Evolutionary conservation across 2,888 invertebrate species (phyloP), one percentile per base, ranked within the genome.

Genomic region (Mimas tiliae): DNA sequence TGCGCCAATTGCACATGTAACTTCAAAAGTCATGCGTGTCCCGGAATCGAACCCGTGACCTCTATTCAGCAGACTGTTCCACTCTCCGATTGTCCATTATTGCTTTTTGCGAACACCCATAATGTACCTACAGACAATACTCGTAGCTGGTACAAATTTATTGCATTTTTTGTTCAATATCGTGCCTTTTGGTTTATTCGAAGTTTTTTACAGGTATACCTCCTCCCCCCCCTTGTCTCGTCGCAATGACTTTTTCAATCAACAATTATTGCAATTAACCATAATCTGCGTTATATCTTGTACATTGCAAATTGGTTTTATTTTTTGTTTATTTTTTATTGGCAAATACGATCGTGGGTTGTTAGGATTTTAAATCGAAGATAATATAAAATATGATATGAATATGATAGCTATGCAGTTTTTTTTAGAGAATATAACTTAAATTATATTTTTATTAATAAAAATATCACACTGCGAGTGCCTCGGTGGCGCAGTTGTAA

Each of bases 221-320:
- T 1, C 14, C 0, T 16, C 27, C 38, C 16, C 9, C 55, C 11
- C 19, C 19, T 4, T 9, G 38, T 0, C 16, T 1, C 58, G 6
- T 76, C 75, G 76, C 74, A 75, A 78, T 79, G 76, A 71, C 73
- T 77, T 78, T 70, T 70, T 74, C 73, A 72, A 76, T 74, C 73
- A 74, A 74, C 80, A 81, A 81, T 82, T 81, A 82, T 80, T 78
- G 74, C 77, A 81, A 82, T 82, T 77, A 80, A 76, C 64, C 64
- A 21, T 79, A 78, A 82, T 82, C 75, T 80, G 68, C 73, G 67
- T 69, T 74, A 74, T 73, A 81, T 79, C 68, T 74, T 78, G 70
- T 73, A 75, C 58, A 58, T 78, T 78, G 78, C 80, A 77, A 71
- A 72, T 67, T 27, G 65, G 67, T 74, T 74, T 75, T 67, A 64